Conservation (phyloP, 2,113 vertebrate species). For the Barbus barbus region DNA sequence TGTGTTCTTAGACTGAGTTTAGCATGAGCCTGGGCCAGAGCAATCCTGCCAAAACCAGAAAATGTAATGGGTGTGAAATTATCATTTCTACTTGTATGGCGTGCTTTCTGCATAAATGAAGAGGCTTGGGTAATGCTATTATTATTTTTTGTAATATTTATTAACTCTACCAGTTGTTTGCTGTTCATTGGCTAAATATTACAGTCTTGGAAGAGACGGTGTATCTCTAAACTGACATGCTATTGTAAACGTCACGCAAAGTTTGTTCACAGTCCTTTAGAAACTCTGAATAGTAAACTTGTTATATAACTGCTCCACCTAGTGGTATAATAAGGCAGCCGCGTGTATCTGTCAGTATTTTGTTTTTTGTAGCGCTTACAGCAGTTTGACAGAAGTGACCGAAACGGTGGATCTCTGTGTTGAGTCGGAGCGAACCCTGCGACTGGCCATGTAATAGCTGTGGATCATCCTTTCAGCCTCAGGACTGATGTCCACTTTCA, state of each 20-base stretch:
- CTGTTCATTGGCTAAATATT: too few relatives aligned
- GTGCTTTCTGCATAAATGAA: too few relatives aligned
- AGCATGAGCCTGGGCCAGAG: constrained; percentile 90
- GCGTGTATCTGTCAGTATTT: neutral
- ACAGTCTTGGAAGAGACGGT: too few relatives aligned
- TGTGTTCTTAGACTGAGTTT: constrained; percentile 84
- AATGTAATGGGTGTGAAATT: too few relatives aligned
- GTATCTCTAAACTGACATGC: neutral
- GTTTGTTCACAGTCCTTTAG: neutral
- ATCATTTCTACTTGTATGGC: too few relatives aligned
- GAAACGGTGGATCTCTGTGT: constrained; percentile 80
- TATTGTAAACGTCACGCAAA: neutral
- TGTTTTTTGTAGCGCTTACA: constrained; percentile 71
- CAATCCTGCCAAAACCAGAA: constrained; percentile 76
- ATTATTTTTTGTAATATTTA: too few relatives aligned
- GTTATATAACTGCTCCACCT: constrained; percentile 6
- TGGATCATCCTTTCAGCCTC: constrained; percentile 88
- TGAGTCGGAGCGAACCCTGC: constrained; percentile 84
- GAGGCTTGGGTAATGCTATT: too few relatives aligned
- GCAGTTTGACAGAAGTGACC: constrained; percentile 81
- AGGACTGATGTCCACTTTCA: constrained; percentile 79
- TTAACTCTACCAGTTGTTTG: too few relatives aligned
- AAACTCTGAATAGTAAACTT: too few relatives aligned
- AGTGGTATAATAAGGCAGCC: neutral
- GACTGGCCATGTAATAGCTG: constrained; percentile 90